Evolutionary conservation across 2,888 invertebrate genomes (phyloP).

Genomic region (Anticlea derivata): DNA sequence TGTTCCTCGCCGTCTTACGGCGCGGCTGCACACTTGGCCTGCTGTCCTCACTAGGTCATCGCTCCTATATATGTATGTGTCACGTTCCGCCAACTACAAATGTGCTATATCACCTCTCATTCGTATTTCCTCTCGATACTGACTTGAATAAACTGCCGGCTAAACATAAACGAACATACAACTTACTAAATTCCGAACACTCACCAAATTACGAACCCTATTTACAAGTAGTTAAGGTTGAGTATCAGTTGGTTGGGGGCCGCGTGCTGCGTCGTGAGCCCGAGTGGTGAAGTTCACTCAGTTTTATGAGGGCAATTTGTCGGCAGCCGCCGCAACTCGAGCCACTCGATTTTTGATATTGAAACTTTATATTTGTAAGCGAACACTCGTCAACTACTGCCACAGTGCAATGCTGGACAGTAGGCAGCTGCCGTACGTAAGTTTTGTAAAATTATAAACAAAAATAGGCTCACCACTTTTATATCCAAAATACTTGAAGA

Average conservation of each 20-base stretch:
- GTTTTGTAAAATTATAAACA: too few relatives aligned
- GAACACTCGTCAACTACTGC: constrained; percentile 30
- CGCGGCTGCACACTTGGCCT: too few relatives aligned
- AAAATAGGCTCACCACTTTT: too few relatives aligned
- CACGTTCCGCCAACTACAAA: constrained; percentile 24
- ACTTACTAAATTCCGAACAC: constrained; percentile 17
- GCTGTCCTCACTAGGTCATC: too few relatives aligned
- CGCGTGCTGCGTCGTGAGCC: constrained; percentile 33
- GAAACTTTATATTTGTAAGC: constrained; percentile 49
- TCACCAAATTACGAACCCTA: background rate
- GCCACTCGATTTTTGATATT: constrained; percentile 50
- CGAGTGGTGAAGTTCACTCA: constrained; percentile 40
- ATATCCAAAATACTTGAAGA: too few relatives aligned
- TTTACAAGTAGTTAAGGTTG: background rate
- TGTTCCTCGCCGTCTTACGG: too few relatives aligned
- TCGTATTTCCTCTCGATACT: constrained; percentile 36
- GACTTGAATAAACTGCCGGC: constrained; percentile 42
- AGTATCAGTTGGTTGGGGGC: constrained; percentile 1
- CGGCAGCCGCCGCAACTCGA: constrained; percentile 45
- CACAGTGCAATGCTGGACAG: constrained; percentile 9
- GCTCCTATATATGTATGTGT: constrained; percentile 7
- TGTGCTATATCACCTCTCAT: constrained; percentile 30
- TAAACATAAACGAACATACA: constrained; percentile 41
- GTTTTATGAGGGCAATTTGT: constrained; percentile 52
- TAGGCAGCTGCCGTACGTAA: background rate